Base-by-base conservation (phyloP, 2,888 invertebrate genomes). In the Drosophila acutilabella region DNA sequence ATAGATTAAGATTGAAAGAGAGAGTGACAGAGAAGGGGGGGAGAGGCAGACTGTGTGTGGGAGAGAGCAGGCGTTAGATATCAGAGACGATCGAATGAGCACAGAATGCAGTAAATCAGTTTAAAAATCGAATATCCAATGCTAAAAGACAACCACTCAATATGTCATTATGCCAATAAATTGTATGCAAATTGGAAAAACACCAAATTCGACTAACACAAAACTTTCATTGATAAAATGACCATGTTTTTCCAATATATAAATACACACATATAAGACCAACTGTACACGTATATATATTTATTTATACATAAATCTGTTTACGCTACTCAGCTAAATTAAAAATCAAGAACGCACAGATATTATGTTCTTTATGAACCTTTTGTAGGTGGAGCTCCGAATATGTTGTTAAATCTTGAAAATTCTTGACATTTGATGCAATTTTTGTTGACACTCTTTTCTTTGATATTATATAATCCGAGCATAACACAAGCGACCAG, bases 141-240 rank as follows among this genome's bases (percentile, higher is more conserved):
- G 14, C 44, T 40, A 72, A 72, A 73, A 56, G 60, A 51, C 73
- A 51, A 36, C 47, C 45, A 51, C 6, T 52, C 53, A 2, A 42
- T 41, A 30, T 44, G 41, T 44, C 36, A 44, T 36, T 14, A 33
- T 33, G 11, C 48, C n/a, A 10, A 58, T 20, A 33, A 3, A 14
- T 13, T 13, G 23, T 13, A 16, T 38, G 23, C 23, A 33, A 44
- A 20, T 36, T 44, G 6, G n/a, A 20, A 23, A 30, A 10, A 26
- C 18, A 42, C 18, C 4, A 30, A 36, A 14, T 2, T 30, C 30
- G 2, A 30, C 30, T 30, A 30, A 2, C 36, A 13, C 5, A 14
- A 40, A 13, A 7, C 18, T 60, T 67, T 88, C 88, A 85, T 81
- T 88, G 83, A 81, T 88, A 82, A 85, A 79, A 47, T 66, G 65